Conservation (phyloP, 35 echinoderm and acorn worm genomes). For the Strongylocentrotus purpuratus region DNA sequence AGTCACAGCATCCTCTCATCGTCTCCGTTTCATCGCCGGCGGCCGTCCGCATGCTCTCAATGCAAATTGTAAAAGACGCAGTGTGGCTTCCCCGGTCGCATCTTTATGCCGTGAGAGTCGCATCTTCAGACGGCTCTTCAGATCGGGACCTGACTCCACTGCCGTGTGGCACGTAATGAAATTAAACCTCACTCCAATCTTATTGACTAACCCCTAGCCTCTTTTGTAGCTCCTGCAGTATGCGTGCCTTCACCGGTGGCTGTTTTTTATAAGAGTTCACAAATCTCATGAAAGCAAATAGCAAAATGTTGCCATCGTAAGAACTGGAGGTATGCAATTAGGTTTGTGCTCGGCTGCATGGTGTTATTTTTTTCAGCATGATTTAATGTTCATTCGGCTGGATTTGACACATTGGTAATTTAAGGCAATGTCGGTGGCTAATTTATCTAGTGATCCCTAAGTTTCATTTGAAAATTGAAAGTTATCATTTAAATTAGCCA, state of each 20-base stretch:
- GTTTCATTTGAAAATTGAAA: no score
- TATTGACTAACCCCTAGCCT: background rate
- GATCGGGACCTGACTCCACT: background rate
- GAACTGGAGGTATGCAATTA: background rate
- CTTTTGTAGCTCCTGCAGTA: background rate
- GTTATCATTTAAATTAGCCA: no score
- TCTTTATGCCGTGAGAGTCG: background rate
- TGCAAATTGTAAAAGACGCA: slow-evolving; percentile 9
- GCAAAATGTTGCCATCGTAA: background rate
- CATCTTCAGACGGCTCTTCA: slow-evolving; percentile 1
- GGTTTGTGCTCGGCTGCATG: background rate
- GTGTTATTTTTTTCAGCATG: background rate
- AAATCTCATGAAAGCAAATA: background rate
- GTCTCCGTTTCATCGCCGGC: background rate
- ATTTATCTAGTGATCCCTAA: no score
- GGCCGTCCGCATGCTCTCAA: background rate
- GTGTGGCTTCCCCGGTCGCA: background rate
- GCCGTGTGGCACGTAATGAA: background rate
- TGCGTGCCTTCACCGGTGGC: no score
- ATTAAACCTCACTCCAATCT: background rate
- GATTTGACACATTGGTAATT: no score
- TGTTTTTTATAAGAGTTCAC: no score
- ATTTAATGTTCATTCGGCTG: no score
- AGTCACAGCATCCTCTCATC: background rate
- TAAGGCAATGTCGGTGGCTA: no score